Evolutionary conservation across 2,113 vertebrate species (phyloP), one percentile per base, ranked within the genome.

Genomic region (Zosterops lateralis): DNA sequence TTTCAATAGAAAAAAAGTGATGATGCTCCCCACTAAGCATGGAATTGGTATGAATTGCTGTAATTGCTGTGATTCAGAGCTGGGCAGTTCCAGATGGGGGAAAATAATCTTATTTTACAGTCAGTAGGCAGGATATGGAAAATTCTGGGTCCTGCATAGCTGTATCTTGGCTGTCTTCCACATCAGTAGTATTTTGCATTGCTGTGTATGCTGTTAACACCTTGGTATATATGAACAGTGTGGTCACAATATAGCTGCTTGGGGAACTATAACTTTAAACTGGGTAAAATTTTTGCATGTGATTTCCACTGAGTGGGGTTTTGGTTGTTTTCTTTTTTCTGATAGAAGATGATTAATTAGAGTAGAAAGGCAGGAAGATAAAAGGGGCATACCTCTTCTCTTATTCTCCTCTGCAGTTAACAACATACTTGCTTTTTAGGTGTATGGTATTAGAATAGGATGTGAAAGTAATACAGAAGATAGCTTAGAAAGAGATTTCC

Each of bases 131-230:
- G 89, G 53, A 79, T 90, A 79, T 65, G 58, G 95, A 91, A 90
- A 95, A 54, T 87, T 93, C 51, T 58, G 87, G 42, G 84, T 89
- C 87, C 60, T 88, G 75, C 19, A 19, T 87, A 77, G 87, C 68
- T 92, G 65, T 71, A 75, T 29, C 61, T 96, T 97, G 93, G 95
- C 93, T 1, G 42, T 70, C 58, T 89, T 90, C 88, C 93, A 81
- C 2, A 10, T 72, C 51, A 0, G 93, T 94, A 91, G 92, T 82
- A 28, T 88, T 94, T 85, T 91, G 92, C 67, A 28, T 93, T 95
- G 78, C 87, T 93, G 71, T 79, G 34, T 54, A 9, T 90, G 93
- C 85, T 95, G 87, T 96, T 96, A 96, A 95, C 90, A 89, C 96
- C 96, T 96, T 92, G 75, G 31, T 85, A 80, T 90, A 85, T 90